Evolutionary conservation across 2,797 vertebrate species (phyloP).

Genomic region (Cephalopachus bancanus): DNA sequence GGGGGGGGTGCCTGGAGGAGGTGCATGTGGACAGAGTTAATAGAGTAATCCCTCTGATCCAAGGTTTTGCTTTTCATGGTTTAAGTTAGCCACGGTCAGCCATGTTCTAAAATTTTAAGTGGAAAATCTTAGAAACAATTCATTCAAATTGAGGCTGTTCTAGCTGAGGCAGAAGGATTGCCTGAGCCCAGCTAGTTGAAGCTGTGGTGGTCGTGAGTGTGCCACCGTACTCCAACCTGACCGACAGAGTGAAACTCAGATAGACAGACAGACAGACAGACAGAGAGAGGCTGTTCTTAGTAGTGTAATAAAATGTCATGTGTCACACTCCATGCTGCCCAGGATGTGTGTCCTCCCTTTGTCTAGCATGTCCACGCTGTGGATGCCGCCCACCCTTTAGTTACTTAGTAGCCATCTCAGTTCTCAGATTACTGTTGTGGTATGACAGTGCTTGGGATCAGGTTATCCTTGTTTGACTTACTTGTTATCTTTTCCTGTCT

Average conservation of each 20-base stretch:
- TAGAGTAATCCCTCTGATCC: background rate
- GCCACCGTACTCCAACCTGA: too few relatives aligned
- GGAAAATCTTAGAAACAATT: background rate
- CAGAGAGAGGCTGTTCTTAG: background rate
- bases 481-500: background rate
- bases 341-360: background rate
- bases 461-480: background rate
- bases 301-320: background rate
- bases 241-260: too few relatives aligned
- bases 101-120: background rate
- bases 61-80: background rate
- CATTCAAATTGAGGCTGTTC: background rate
- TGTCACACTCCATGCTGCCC: background rate
- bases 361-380: background rate
- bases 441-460: background rate
- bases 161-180: too few relatives aligned
- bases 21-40: rapidly evolving
- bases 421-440: background rate
- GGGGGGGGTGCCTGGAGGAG: background rate
- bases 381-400: too few relatives aligned
- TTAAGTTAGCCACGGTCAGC: background rate
- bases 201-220: too few relatives aligned
- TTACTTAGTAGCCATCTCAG: background rate
- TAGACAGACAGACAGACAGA: too few relatives aligned
- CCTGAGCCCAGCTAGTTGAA: too few relatives aligned